Percentiles rank a stretch among this genome's conserved stretches.
Evolutionary conservation across 2,888 invertebrate species (phyloP).

Genomic region (Clanis bilineata): DNA sequence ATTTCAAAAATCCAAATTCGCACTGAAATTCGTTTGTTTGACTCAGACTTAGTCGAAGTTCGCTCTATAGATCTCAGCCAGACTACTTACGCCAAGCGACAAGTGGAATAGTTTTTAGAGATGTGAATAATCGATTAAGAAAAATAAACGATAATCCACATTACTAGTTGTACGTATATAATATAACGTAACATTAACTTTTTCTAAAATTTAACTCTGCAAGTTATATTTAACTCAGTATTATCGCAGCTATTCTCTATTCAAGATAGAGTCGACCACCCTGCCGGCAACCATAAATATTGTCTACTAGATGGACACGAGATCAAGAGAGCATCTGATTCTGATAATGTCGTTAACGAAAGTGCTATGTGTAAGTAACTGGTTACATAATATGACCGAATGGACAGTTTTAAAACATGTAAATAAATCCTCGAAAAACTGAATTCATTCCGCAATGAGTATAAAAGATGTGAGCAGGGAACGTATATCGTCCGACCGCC

Average conservation of each 20-base stretch:
- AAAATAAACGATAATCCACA: no score
- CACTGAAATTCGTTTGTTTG: no score
- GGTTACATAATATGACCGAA: not conserved
- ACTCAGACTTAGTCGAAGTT: no score
- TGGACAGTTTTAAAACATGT: constrained; percentile 14
- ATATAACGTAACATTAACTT: not conserved
- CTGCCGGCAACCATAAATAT: not conserved
- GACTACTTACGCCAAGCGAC: no score
- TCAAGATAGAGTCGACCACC: not conserved
- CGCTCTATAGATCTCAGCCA: no score
- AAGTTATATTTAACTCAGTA: not conserved
- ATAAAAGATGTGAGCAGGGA: constrained; percentile 25
- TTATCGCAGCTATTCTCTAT: not conserved
- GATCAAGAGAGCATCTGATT: constrained; percentile 9
- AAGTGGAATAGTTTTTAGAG: no score
- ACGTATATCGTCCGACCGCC: constrained; percentile 47
- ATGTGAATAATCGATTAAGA: no score
- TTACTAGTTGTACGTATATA: no score
- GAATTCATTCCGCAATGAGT: not conserved
- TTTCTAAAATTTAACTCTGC: not conserved
- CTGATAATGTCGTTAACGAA: constrained; percentile 4
- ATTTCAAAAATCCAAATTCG: no score
- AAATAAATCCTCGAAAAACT: constrained; percentile 5
- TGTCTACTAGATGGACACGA: not conserved
- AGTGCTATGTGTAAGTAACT: not conserved